Base-by-base conservation (phyloP, 2,113 vertebrate genomes). In the Neotoma lepida region DNA sequence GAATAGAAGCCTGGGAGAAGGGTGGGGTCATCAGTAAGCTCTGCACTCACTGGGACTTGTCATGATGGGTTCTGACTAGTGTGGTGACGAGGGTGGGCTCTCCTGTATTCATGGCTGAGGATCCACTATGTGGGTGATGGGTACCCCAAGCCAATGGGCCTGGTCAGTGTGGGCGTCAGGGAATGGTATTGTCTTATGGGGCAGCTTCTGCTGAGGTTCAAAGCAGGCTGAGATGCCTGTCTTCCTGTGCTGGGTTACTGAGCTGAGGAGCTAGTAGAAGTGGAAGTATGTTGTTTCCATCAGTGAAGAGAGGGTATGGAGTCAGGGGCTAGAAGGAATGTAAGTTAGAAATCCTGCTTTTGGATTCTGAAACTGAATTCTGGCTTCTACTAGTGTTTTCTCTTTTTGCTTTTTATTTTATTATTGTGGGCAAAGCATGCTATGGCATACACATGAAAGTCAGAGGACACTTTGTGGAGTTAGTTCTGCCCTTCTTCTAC, bases 61-160 rank as follows among this genome's bases (percentile, higher is more conserved):
- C 70, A 28, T 85, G 33, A 3, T 68, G 30, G 44, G 46, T 20
- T 73, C 68, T 64, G 35, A 41, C 88, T 87, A 7, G 17, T 18
- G 18, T 58, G 80, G 30, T 54, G 66, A 13, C 4, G 2, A 58
- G 1, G 0, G 0, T 44, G 4, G 12, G 0, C 5, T 64, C 41
- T 30, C 70, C 61, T 56, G n/a, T 30, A n/a, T 63, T 41, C 39
- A 22, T 13, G n/a, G 39, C 24, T 41, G 0, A 1, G 9, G 17
- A 56, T 56, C 49, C 61, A 4, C 8, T 6, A 30, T 22, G 44
- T 35, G 14, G 49, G 17, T 3, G n/a, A 56, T 14, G 22, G 87
- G 28, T 46, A 3, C 24, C 5, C 0, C 0, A 0, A 0, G 54
- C 28, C 2, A 4, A 10, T 2, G 0, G 5, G 39, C 8, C 77